These are phyloP conservation scores for Morbakka virulenta DNA, from an alignment of 30 jellyfish, hydroid and myxozoan species.

Conservation along the genomic window DNA sequence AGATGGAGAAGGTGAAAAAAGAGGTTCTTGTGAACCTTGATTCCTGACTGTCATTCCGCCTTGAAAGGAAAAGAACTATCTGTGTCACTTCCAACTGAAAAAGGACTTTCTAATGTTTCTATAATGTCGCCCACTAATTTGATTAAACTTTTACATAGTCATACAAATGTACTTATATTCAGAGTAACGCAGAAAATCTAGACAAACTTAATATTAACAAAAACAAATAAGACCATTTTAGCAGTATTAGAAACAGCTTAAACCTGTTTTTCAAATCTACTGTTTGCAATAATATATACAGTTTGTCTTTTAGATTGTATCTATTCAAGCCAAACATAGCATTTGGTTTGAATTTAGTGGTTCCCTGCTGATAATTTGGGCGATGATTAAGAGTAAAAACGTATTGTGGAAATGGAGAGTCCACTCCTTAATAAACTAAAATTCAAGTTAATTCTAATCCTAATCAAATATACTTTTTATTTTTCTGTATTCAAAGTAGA, in stretches of 20 bases:
- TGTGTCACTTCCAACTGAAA: background rate
- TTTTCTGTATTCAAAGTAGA: background rate
- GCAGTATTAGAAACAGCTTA: too few relatives aligned
- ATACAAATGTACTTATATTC: too few relatives aligned
- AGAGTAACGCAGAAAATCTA: too few relatives aligned
- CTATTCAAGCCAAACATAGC: background rate
- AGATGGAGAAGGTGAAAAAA: background rate
- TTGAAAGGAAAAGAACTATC: background rate
- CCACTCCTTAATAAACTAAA: background rate
- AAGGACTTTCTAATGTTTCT: too few relatives aligned
- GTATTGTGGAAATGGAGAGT: background rate
- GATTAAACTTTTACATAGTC: too few relatives aligned
- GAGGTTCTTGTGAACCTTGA: background rate
- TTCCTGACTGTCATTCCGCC: background rate
- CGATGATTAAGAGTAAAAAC: background rate
- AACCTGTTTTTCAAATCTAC: too few relatives aligned
- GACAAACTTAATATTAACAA: too few relatives aligned
- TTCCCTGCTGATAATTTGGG: background rate
- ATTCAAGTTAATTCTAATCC: background rate
- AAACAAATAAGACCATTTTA: too few relatives aligned
- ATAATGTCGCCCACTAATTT: too few relatives aligned
- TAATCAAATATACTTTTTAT: background rate
- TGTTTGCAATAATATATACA: too few relatives aligned
- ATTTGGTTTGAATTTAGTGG: background rate
- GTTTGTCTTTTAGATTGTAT: background rate